Conservation (phyloP, 2,797 vertebrate genomes). For the Melanotaenia parkinsoni region DNA sequence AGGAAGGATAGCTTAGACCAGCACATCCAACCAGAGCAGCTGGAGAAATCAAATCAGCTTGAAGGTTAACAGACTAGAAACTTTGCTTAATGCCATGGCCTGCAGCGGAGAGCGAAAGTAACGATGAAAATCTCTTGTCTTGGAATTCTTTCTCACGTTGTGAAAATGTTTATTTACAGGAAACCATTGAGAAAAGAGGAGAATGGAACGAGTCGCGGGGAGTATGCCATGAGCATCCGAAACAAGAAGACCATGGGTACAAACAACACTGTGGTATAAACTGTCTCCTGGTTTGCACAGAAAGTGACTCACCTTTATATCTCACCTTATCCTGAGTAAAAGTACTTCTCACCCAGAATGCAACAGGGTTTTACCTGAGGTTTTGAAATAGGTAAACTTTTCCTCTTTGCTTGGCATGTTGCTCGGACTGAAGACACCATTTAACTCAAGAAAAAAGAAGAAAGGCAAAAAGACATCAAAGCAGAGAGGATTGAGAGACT, state of each 20-base stretch:
- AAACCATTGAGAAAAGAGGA: conserved; percentile 97
- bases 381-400: conserved; percentile 60
- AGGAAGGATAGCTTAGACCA: conserved; percentile 66
- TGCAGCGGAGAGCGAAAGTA: conserved; percentile 39
- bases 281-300: conserved; percentile 56
- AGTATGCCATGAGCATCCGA: conserved; percentile 95
- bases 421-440: conserved; percentile 65
- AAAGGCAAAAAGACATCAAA: conserved; percentile 49
- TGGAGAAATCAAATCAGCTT: conserved; percentile 70
- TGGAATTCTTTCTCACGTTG: conserved; percentile 45
- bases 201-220: conserved; percentile 90
- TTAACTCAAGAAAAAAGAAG: conserved; percentile 60
- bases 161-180: conserved; percentile 81
- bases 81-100: conserved; percentile 62
- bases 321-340: conserved; percentile 42
- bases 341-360: conserved; percentile 61
- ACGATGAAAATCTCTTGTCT: conserved; percentile 24
- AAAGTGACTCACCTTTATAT: conserved; percentile 52
- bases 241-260: conserved; percentile 89
- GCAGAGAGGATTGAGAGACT: conserved; percentile 54
- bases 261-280: conserved; percentile 90
- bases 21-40: conserved; percentile 56
- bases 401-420: conserved; percentile 75
- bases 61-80: conserved; percentile 69
- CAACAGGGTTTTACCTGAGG: conserved; percentile 54